Base-by-base conservation (phyloP, 1,140 invertebrate genomes). In the Drosophila quadrilineata region DNA sequence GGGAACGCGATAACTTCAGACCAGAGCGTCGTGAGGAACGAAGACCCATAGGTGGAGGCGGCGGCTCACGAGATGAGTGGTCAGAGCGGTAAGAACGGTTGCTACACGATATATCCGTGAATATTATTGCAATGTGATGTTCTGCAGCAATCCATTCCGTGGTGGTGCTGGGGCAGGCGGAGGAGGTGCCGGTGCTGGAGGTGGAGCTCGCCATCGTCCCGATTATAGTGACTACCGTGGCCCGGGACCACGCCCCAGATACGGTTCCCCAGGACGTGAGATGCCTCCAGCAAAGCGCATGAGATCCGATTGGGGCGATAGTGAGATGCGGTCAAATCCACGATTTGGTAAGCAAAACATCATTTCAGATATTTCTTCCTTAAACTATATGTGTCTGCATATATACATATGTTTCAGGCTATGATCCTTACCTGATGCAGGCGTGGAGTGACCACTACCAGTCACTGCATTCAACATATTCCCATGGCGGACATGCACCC, bases 271-370 rank as follows among this genome's bases (percentile, higher is more conserved):
- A 0, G 92, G 93, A 0, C 89, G 94, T 29, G 94, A 96, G 77
- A 95, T 96, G 60, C 95, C 95, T 3, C 94, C 95, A 1, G 92
- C 94, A 70, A 97, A 97, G 82, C 90, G 96, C 58, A 94, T 97
- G 89, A 91, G 96, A 19, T 91, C 92, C 5, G 95, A 96, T 31
- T 96, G 94, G 94, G 91, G 91, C 50, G 93, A 91, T 24, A 64
- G 60, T 4, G 90, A 88, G 24, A 71, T 77, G 50, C 75, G 87
- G 0, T 33, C 58, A 1, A 91, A 62, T 74, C 90, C 91, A 0
- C 88, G 91, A 10, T 91, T 91, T 31, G 89, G 91, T 65, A 89
- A 89, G 54, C 48, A 38, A 3, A 33, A 9, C 16, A 16, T 14
- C 3, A 9, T 1, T 8, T 0, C 1, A 16, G 2, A 0, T 17